Percentiles rank a stretch among this genome's conserved stretches.
Evolutionary conservation across 2,113 vertebrate genomes (phyloP).

Genomic region (Taurulus bubalis): DNA sequence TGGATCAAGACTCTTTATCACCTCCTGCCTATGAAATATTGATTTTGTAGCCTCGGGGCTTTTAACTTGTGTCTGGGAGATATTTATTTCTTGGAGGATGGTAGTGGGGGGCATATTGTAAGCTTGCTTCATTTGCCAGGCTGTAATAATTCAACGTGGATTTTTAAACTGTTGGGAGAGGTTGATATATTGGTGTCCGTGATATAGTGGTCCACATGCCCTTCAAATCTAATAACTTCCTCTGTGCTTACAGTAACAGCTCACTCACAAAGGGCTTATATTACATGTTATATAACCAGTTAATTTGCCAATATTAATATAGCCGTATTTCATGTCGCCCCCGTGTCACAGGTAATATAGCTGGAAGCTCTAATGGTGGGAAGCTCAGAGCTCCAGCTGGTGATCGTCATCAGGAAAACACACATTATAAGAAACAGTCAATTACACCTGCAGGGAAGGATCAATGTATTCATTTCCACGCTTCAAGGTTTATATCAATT

Average conservation of each 20-base stretch:
- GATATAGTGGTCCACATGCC: slow-evolving; percentile 45
- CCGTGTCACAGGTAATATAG: slow-evolving; percentile 40
- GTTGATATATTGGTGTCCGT: slow-evolving; percentile 58
- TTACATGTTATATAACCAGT: slow-evolving; percentile 62
- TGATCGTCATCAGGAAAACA: slow-evolving; percentile 25
- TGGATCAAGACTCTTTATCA: slow-evolving; percentile 71
- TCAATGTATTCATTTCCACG: slow-evolving; percentile 1
- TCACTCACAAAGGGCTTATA: slow-evolving; percentile 60
- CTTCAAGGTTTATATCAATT: not conserved
- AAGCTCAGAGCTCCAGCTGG: slow-evolving; percentile 23
- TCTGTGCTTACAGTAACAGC: slow-evolving; percentile 49
- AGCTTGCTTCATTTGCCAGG: slow-evolving; percentile 59
- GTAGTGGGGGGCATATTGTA: slow-evolving; percentile 33
- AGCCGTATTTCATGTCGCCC: slow-evolving; percentile 50
- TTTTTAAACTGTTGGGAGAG: slow-evolving; percentile 54
- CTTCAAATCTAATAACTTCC: slow-evolving; percentile 63
- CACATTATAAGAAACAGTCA: slow-evolving; percentile 14
- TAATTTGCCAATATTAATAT: slow-evolving; percentile 54
- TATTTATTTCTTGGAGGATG: slow-evolving; percentile 63
- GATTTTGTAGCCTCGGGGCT: slow-evolving; percentile 68
- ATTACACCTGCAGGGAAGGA: slow-evolving; percentile 5
- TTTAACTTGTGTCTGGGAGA: slow-evolving; percentile 69
- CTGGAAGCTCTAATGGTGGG: slow-evolving; percentile 32
- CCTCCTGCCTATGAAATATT: slow-evolving; percentile 72
- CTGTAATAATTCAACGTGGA: slow-evolving; percentile 60